Evolutionary conservation across 2,888 invertebrate species (phyloP).

Genomic region (Opisthograptis luteolata): DNA sequence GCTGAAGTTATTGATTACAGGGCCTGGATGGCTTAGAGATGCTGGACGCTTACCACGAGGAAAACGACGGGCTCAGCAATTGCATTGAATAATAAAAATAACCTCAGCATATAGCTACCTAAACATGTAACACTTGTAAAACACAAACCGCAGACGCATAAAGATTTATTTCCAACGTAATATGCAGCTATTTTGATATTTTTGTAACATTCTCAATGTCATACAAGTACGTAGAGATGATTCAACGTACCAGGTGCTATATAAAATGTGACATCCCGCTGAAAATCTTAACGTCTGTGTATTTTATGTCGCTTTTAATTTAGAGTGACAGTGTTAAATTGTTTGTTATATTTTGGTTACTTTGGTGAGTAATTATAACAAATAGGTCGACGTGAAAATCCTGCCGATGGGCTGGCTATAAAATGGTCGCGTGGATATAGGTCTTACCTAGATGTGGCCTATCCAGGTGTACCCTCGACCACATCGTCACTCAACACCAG

Average conservation of each 20-base stretch:
- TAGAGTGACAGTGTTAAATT: constrained; percentile 72
- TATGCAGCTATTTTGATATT: constrained; percentile 29
- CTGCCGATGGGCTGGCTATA: constrained; percentile 36
- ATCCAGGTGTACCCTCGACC: too few species aligned
- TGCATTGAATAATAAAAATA: too few species aligned
- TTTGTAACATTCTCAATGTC: constrained; percentile 48
- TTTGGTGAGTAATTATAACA: constrained; percentile 65
- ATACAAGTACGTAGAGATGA: constrained; percentile 43
- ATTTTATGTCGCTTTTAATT: constrained; percentile 54
- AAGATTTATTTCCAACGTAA: constrained; percentile 22
- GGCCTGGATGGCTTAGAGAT: too few species aligned
- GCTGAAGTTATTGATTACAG: too few species aligned
- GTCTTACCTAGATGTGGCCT: constrained; percentile 36
- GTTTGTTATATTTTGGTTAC: constrained; percentile 67
- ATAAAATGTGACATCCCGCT: constrained; percentile 22
- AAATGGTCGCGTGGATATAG: constrained; percentile 50
- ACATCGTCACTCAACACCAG: too few species aligned
- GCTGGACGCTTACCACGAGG: too few species aligned
- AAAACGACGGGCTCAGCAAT: too few species aligned
- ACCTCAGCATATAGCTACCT: constrained; percentile 12
- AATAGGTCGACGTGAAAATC: constrained; percentile 60
- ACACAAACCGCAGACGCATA: constrained; percentile 8
- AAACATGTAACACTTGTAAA: constrained; percentile 13
- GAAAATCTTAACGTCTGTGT: constrained; percentile 49
- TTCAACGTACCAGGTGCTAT: constrained; percentile 58